Evolutionary conservation across 2,888 invertebrate genomes (phyloP), one percentile per base, ranked within the genome.

Genomic region (Sinhomidia bicolor): DNA sequence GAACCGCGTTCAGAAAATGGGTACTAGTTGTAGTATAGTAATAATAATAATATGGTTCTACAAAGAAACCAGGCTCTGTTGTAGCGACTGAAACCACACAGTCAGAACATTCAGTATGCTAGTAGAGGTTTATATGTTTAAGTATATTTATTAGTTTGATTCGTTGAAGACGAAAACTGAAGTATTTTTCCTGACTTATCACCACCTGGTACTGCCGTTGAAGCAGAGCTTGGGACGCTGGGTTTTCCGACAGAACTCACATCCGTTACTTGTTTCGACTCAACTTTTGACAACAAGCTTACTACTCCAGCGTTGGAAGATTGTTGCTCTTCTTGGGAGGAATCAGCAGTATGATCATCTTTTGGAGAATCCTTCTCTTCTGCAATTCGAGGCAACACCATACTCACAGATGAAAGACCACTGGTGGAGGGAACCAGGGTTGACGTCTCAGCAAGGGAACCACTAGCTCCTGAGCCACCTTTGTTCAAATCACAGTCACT

Each of bases 311-410:
- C n/a, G 47, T n/a, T 47, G 4, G 44, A 23, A n/a, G 74, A 10
- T 17, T 41, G 71, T 26, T 26, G 44, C n/a, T 74, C 74, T 51
- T 74, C 74, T 47, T 47, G 47, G 26, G 74, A n/a, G 9, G 74
- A n/a, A 14, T 74, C 68, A 17, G 68, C 7, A 68, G 9, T 36
- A 14, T 68, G 32, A 7, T 92, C 92, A 10, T 92, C 91, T 82
- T 91, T 91, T 7, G 96, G 96, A 20, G 96, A 96, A 93, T 97
- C 96, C 93, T 97, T 97, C 93, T 97, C 97, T 94, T 97, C 97
- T 0, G 97, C 97, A 88, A 97, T 97, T 91, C 97, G 94, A 0
- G 97, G 97, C 93, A 97, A 94, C 14, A 82, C 88, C 89, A 90
- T 92, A 47, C 90, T 85, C 29, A 88, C 91, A 10, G 91, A 90